Percentiles rank a stretch among this genome's conserved stretches.
Conservation (phyloP, 1,140 invertebrate species). For the Calycopis cecrops region DNA sequence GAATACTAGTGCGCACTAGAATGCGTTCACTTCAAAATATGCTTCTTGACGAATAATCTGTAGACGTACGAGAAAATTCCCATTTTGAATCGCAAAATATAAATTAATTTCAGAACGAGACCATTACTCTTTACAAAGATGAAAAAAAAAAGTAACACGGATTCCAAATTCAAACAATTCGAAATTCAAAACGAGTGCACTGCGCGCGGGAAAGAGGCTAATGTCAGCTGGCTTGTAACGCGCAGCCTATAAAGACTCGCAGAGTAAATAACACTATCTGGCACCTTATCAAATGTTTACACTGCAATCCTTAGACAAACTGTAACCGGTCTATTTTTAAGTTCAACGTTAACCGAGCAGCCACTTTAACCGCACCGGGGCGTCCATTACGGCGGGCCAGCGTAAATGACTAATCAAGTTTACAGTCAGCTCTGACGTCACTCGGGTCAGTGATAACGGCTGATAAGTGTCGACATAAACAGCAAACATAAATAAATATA, state of each 20-base stretch:
- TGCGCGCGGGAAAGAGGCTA: not conserved
- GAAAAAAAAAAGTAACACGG: no score
- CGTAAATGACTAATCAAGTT: constrained; percentile 24
- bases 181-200: constrained; percentile 2
- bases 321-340: constrained; percentile 1
- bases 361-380: constrained; percentile 17
- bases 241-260: constrained; percentile 9
- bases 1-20: not conserved
- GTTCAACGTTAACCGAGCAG: not conserved
- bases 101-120: not conserved
- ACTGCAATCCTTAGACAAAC: constrained; percentile 13
- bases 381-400: constrained; percentile 20
- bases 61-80: constrained; percentile 60
- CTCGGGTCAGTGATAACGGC: constrained; percentile 20
- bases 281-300: constrained; percentile 11
- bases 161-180: constrained; percentile 1
- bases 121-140: no score
- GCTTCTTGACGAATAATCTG: constrained; percentile 59
- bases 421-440: constrained; percentile 20
- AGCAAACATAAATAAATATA: no score
- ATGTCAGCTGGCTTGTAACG: constrained; percentile 8
- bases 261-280: constrained; percentile 1
- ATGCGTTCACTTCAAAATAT: constrained; percentile 5
- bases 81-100: constrained; percentile 41
- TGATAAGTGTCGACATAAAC: no score